Conservation (phyloP, 2,113 vertebrate species). For the Onychostoma macrolepis region DNA sequence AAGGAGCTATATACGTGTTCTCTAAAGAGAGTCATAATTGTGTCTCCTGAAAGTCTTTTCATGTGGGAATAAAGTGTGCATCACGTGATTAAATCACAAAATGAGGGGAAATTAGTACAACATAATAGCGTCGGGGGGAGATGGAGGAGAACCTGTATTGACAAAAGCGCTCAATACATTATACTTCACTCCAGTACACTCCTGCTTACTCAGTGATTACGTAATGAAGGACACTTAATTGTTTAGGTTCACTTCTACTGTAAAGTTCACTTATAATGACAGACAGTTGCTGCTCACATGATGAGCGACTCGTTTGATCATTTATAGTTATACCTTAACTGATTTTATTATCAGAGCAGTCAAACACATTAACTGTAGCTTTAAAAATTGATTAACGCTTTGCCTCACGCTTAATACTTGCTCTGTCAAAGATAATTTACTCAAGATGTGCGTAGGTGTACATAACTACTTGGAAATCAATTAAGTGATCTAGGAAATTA, state of each 20-base stretch:
- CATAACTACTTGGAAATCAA: constrained; percentile 21
- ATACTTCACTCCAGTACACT: constrained; percentile 31
- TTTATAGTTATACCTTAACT: neutral
- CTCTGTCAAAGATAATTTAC: neutral
- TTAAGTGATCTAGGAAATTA: neutral
- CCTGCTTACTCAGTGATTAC: constrained; percentile 34
- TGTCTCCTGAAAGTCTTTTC: neutral
- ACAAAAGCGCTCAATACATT: constrained; percentile 2
- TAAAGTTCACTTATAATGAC: neutral
- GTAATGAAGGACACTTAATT: constrained; percentile 29
- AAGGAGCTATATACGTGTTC: neutral
- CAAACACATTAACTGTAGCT: neutral
- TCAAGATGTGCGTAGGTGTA: neutral
- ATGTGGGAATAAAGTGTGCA: neutral
- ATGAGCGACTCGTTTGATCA: neutral
- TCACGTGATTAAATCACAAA: constrained; percentile 9
- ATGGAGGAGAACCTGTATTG: constrained; percentile 4
- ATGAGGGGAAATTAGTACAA: neutral
- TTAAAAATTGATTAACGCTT: neutral
- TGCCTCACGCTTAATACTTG: neutral
- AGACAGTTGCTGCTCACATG: neutral
- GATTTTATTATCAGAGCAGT: constrained; percentile 13
- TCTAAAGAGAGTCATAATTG: neutral
- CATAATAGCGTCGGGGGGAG: neutral
- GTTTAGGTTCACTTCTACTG: neutral